phyloP scores from a whole-genome alignment of 2,888 invertebrate genomes.

The Cabera pusaria region DNA sequence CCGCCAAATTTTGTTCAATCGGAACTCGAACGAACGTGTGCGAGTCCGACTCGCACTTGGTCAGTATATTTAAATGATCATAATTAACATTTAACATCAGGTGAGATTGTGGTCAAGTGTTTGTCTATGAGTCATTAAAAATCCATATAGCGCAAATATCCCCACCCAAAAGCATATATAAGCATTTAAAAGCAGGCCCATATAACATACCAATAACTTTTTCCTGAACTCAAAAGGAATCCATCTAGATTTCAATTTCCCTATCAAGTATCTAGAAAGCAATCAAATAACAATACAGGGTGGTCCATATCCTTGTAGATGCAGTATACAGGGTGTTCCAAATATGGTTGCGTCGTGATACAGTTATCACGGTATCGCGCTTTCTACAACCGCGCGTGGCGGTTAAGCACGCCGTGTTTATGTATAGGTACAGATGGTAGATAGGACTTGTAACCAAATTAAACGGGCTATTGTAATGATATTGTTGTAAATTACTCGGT shows the following conservation, averaged over 20 bases:
- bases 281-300: constrained; percentile 14
- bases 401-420: constrained; percentile 8
- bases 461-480: neutral
- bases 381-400: constrained; percentile 20
- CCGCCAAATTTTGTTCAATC: too few relatives aligned
- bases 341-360: constrained; percentile 20
- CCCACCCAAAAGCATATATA: too few relatives aligned
- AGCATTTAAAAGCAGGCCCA: too few relatives aligned
- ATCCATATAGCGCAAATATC: too few relatives aligned
- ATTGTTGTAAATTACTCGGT: neutral
- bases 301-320: constrained; percentile 10
- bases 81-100: too few relatives aligned
- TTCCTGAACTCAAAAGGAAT: too few relatives aligned
- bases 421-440: constrained; percentile 1
- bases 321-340: constrained; percentile 12
- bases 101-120: too few relatives aligned
- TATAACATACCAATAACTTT: too few relatives aligned
- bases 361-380: constrained; percentile 14
- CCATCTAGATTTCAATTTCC: constrained; percentile 6
- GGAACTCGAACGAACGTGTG: too few relatives aligned
- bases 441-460: neutral
- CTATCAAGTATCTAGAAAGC: constrained; percentile 12
- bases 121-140: too few relatives aligned
- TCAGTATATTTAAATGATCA: too few relatives aligned
- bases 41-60: too few relatives aligned